Evolutionary conservation across 2,797 vertebrate species (phyloP).

Genomic region (Enteromius unitaeniatus): DNA sequence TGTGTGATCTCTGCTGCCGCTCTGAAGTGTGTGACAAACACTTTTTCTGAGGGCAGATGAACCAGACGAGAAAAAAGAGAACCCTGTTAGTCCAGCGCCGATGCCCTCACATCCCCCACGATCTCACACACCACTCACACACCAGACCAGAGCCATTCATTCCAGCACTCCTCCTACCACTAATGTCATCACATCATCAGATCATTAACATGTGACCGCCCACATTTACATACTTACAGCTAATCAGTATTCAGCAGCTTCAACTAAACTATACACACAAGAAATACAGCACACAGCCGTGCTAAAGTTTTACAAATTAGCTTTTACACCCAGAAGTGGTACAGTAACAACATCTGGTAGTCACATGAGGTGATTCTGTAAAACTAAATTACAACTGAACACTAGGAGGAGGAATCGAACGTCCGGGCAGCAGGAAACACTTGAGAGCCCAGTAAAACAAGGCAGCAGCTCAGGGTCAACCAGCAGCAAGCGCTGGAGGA

Average conservation of each 20-base stretch:
- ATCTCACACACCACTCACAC: neutral
- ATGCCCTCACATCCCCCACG: slow-evolving; percentile 38
- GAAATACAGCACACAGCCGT: no score
- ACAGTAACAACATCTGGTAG: neutral
- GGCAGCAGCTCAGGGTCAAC: neutral
- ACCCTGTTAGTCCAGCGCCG: neutral
- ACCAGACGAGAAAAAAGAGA: slow-evolving; percentile 58
- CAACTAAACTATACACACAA: no score
- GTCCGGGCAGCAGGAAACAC: neutral
- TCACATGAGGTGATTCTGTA: neutral
- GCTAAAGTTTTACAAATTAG: no score
- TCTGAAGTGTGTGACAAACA: slow-evolving; percentile 79
- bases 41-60: slow-evolving; percentile 72
- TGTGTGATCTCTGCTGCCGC: slow-evolving; percentile 74
- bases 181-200: neutral
- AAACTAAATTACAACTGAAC: neutral
- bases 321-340: neutral
- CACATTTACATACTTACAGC: neutral
- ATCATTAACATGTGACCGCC: neutral
- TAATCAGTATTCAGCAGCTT: neutral
- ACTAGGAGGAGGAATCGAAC: neutral
- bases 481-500: slow-evolving; percentile 15
- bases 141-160: neutral
- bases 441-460: neutral
- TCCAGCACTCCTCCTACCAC: no score